Percentiles rank a stretch among this genome's conserved stretches.
phyloP scores from a whole-genome alignment of 2,113 vertebrate species.

The Megatriorchis doriae region DNA sequence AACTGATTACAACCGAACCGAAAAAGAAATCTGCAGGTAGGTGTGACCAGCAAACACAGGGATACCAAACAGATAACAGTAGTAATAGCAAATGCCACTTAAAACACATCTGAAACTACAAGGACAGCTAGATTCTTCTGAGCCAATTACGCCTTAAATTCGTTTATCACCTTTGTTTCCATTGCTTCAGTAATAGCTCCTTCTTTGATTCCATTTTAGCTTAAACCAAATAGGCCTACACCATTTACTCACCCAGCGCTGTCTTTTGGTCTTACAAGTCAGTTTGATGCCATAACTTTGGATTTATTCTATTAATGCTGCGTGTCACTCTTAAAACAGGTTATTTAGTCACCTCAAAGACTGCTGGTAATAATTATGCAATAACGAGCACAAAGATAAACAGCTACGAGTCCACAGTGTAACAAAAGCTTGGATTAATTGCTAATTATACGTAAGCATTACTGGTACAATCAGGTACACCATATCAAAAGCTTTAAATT shows the following conservation, averaged over 20 bases:
- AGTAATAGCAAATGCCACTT: neutral
- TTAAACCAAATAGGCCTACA: neutral
- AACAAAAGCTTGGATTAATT: neutral
- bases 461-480: neutral
- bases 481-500: neutral
- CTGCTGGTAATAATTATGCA: neutral
- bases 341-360: neutral
- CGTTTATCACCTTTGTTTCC: neutral
- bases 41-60: neutral
- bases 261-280: neutral
- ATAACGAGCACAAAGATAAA: neutral
- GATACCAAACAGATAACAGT: neutral
- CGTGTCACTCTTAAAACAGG: neutral
- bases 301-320: neutral
- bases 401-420: neutral
- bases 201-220: neutral
- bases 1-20: neutral
- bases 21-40: neutral
- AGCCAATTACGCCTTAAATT: neutral
- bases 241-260: accelerated
- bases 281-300: neutral
- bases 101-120: neutral
- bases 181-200: neutral
- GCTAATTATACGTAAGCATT: neutral
- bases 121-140: neutral